phyloP scores from a whole-genome alignment of 2,888 invertebrate species.

The Eupithecia pulchellata region DNA sequence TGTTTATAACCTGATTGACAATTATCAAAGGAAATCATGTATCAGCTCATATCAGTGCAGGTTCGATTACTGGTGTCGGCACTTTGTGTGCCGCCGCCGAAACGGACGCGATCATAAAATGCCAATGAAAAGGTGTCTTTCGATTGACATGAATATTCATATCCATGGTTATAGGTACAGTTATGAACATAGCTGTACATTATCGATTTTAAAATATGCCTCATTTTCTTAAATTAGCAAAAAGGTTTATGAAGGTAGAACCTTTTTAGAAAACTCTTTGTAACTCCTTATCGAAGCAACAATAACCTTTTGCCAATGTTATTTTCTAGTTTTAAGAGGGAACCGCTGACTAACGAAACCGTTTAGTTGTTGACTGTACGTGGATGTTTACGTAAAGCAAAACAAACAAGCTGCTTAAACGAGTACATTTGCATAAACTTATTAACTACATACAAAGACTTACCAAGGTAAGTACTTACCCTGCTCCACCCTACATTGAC shows the following conservation, averaged over 20 bases:
- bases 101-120: conserved; percentile 40
- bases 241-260: not conserved
- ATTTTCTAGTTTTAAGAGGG: not conserved
- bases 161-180: not conserved
- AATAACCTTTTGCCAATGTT: not conserved
- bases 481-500: too few relatives aligned
- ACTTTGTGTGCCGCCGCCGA: conserved; percentile 32
- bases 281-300: not conserved
- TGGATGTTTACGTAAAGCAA: not conserved
- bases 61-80: conserved; percentile 36
- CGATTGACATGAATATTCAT: conserved; percentile 16
- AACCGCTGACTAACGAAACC: not conserved
- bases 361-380: not conserved
- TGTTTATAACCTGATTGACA: conserved; percentile 37
- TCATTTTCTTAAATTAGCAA: not conserved
- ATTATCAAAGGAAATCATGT: conserved; percentile 33
- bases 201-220: not conserved
- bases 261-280: not conserved
- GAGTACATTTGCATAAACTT: not conserved
- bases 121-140: conserved; percentile 37
- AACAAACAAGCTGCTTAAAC: not conserved
- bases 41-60: conserved; percentile 29
- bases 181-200: not conserved
- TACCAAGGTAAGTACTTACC: too few relatives aligned
- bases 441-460: too few relatives aligned